Percentiles rank a stretch among this genome's conserved stretches.
phyloP scores from a whole-genome alignment of 2,888 invertebrate species.

The Podotricha telesiphe region DNA sequence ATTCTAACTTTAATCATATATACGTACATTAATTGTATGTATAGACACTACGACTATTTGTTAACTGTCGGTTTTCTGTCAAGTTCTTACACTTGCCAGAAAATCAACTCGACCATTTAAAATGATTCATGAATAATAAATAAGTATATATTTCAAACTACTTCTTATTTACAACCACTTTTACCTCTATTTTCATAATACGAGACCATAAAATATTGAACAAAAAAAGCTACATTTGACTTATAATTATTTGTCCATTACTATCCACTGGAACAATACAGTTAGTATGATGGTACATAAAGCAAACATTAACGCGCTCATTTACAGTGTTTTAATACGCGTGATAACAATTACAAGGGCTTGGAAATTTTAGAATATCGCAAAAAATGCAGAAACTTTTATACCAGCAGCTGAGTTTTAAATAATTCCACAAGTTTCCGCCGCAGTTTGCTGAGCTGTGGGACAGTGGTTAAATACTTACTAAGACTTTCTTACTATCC shows the following conservation, averaged over 20 bases:
- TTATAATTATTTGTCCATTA: slow-evolving; percentile 11
- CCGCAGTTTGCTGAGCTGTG: slow-evolving; percentile 48
- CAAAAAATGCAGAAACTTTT: slow-evolving; percentile 35
- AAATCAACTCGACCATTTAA: no score
- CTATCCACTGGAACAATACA: slow-evolving; percentile 4
- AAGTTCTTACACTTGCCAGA: no score
- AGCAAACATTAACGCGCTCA: slow-evolving; percentile 25
- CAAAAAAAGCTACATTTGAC: not conserved
- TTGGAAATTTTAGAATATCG: slow-evolving; percentile 13
- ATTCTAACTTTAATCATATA: no score
- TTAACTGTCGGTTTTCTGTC: no score
- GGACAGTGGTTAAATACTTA: slow-evolving; percentile 35
- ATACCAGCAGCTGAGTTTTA: slow-evolving; percentile 45
- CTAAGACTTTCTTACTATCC: slow-evolving; percentile 23
- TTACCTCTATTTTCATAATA: not conserved
- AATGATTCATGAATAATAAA: no score
- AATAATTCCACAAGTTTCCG: slow-evolving; percentile 55
- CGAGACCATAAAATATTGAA: not conserved
- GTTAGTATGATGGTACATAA: slow-evolving; percentile 6
- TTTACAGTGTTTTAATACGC: slow-evolving; percentile 14
- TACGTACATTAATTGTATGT: no score
- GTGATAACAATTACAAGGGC: slow-evolving; percentile 22
- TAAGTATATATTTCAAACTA: no score
- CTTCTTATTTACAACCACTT: no score
- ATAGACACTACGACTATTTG: no score